These are phyloP conservation scores for Myiozetetes cayanensis DNA, from an alignment of 2,113 vertebrate species.

Conservation along the genomic window DNA sequence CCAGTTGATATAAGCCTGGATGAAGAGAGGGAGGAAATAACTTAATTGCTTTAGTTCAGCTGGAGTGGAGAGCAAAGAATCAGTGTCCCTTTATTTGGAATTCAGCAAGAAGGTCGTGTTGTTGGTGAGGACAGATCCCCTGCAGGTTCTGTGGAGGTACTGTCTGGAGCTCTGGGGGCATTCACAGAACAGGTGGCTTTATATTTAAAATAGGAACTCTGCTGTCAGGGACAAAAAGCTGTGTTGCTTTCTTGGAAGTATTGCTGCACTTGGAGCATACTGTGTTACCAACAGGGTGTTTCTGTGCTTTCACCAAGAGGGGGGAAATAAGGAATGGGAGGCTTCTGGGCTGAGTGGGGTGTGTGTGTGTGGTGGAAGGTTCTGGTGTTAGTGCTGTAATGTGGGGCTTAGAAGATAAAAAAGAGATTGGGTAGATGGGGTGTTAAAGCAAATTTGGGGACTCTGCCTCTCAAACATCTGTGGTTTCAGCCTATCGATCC, in stretches of 20 bases:
- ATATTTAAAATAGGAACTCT: neutral
- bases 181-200: conserved; percentile 13
- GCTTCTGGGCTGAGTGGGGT: neutral
- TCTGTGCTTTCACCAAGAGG: neutral
- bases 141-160: conserved; percentile 36
- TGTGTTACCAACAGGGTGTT: neutral
- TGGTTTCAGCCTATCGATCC: neutral
- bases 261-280: neutral
- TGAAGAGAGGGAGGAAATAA: conserved; percentile 56
- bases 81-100: neutral
- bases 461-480: neutral
- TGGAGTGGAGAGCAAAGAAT: conserved; percentile 9
- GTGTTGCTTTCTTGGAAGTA: neutral
- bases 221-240: neutral
- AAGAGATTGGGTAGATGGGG: neutral
- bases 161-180: neutral
- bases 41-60: conserved; percentile 35
- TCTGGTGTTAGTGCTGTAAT: neutral
- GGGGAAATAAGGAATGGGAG: neutral
- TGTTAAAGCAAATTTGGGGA: neutral
- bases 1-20: conserved; percentile 68
- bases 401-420: neutral
- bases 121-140: conserved; percentile 5
- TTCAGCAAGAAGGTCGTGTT: neutral
- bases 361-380: neutral